A percentile compares a stretch with the other conserved stretches of the same genome.
phyloP scores from a whole-genome alignment of 2,888 invertebrate species.

The Campoplex nolae region DNA sequence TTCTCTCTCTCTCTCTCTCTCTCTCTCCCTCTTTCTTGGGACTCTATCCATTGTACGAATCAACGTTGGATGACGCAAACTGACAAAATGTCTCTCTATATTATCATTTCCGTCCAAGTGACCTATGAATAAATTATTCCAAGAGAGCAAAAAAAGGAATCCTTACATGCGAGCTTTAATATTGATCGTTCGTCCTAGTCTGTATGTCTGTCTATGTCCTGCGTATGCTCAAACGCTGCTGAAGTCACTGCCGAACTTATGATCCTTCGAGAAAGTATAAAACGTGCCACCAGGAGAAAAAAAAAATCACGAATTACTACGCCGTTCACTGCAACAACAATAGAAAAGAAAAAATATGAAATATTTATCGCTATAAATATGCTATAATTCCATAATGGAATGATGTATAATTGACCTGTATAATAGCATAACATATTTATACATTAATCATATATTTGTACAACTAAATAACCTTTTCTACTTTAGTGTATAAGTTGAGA shows the following conservation, averaged over 20 bases:
- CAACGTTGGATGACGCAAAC: slow-evolving; percentile 58
- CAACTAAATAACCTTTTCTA: slow-evolving; percentile 25
- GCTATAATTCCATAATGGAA: background rate
- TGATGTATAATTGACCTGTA: slow-evolving; percentile 36
- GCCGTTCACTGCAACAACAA: slow-evolving; percentile 42
- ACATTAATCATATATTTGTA: background rate
- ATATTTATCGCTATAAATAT: background rate
- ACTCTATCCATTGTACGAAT: slow-evolving; percentile 32
- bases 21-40: slow-evolving; percentile 75
- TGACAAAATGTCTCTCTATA: slow-evolving; percentile 58
- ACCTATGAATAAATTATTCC: slow-evolving; percentile 35
- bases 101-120: slow-evolving; percentile 57
- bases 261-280: slow-evolving; percentile 37
- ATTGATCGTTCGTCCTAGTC: slow-evolving; percentile 78
- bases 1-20: slow-evolving; percentile 75
- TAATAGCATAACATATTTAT: slow-evolving; percentile 42
- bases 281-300: slow-evolving; percentile 12
- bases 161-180: slow-evolving; percentile 76
- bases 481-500: slow-evolving; percentile 41
- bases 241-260: slow-evolving; percentile 67
- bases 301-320: slow-evolving; percentile 31
- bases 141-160: slow-evolving; percentile 18
- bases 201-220: slow-evolving; percentile 78
- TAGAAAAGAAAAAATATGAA: background rate
- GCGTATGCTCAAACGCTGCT: slow-evolving; percentile 79